Base-by-base conservation (phyloP, 1,140 invertebrate species). In the Drosophila athabasca region DNA sequence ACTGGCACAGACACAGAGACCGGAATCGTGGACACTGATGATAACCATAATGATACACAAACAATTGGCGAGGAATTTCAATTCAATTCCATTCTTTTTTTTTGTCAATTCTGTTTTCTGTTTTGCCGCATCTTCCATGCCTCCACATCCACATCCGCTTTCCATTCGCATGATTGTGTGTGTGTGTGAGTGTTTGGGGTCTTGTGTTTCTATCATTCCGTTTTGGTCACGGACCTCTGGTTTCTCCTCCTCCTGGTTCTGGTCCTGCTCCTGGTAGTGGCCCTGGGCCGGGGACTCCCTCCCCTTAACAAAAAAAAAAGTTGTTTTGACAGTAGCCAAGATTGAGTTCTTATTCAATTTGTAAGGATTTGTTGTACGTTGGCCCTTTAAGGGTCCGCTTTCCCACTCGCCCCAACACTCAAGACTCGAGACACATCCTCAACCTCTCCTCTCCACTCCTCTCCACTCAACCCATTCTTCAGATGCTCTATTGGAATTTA, bases 301-400 rank as follows among this genome's bases (percentile, higher is more conserved):
- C 3, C 35, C 11, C 35, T 39, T 39, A 13, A 39, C 11, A 39
- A 29, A 62, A 46, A 31, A 50, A 24, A 6, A 35, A 84, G 57
- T 81, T 87, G 75, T 76, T 87, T 85, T 80, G 78, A 87, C 83
- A 87, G 83, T 87, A 88, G 83, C 83, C 83, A 87, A 83, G 83
- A 87, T 87, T 87, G 83, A 87, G 83, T 87, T 88, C 83, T 87
- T 87, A 87, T 87, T 87, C 83, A 87, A 87, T 87, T 87, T 87
- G 83, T 87, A 79, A 67, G 83, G 83, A 87, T 87, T 87, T 87
- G 67, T 76, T 71, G 54, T 54, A 58, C 45, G 76, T 62, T 62
- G 77, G 71, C 60, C 62, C 60, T 57, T 74, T 59, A 48, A 59
- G 46, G 66, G 44, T 26, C 31, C 43, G 49, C 51, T 60, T 68